These are phyloP conservation scores for Rostratula benghalensis DNA, from an alignment of 2,113 vertebrate genomes.

Conservation along the genomic window DNA sequence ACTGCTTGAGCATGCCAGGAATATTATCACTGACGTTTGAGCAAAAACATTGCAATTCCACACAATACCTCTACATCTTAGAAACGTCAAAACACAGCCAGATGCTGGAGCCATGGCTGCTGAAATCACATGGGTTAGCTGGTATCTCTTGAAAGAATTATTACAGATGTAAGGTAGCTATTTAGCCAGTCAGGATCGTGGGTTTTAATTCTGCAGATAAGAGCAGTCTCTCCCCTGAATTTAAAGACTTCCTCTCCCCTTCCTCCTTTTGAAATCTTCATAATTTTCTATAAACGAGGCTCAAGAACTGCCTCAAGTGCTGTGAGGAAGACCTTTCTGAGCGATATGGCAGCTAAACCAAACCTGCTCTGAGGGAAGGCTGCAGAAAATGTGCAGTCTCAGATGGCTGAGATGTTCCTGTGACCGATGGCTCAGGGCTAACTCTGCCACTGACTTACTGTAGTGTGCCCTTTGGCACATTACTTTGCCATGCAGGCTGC, in stretches of 20 bases:
- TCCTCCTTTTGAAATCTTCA: neutral
- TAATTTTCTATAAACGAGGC: neutral
- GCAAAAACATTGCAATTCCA: slow-evolving; percentile 70
- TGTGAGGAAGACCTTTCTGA: neutral
- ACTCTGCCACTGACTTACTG: neutral
- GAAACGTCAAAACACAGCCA: slow-evolving; percentile 76
- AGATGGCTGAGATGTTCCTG: neutral
- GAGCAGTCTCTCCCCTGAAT: neutral
- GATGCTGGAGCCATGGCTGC: slow-evolving; percentile 70
- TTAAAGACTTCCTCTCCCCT: neutral
- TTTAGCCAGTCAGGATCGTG: slow-evolving; percentile 55
- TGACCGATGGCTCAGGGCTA: neutral
- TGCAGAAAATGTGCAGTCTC: neutral
- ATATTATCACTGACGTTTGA: slow-evolving; percentile 73
- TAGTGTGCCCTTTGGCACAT: neutral
- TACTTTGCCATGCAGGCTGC: neutral
- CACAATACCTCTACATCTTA: slow-evolving; percentile 72
- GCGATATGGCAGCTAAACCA: neutral
- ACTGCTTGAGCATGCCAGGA: slow-evolving; percentile 73
- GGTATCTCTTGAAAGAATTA: slow-evolving; percentile 55
- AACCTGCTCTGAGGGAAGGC: neutral
- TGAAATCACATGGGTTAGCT: slow-evolving; percentile 63
- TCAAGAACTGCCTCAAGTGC: neutral
- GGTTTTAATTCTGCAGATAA: slow-evolving; percentile 31
- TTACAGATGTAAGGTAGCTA: slow-evolving; percentile 51